phyloP scores from a whole-genome alignment of 2,888 invertebrate species.

The Parasteatoda lunata region DNA sequence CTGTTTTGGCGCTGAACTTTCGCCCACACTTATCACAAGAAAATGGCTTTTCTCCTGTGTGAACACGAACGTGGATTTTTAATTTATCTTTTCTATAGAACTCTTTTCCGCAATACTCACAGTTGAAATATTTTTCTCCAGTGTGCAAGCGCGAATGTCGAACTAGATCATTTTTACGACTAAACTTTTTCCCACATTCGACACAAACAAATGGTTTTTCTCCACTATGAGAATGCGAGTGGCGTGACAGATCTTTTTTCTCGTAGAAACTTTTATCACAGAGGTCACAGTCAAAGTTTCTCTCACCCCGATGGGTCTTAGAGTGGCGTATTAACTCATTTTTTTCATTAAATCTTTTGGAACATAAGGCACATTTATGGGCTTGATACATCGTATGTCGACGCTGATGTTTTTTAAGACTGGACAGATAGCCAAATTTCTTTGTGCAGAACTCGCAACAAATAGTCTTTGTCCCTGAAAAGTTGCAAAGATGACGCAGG shows the following conservation, averaged over 20 bases:
- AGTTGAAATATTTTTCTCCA: constrained; percentile 49
- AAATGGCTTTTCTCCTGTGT: constrained; percentile 58
- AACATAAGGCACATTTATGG: constrained; percentile 22
- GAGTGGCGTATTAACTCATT: constrained; percentile 30
- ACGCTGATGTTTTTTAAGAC: constrained; percentile 32
- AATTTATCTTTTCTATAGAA: constrained; percentile 62
- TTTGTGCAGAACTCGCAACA: constrained; percentile 55
- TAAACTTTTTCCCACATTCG: constrained; percentile 54
- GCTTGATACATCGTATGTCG: constrained; percentile 38
- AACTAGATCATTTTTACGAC: constrained; percentile 56
- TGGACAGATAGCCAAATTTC: constrained; percentile 37
- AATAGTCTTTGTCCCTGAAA: constrained; percentile 27
- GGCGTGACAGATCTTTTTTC: constrained; percentile 47
- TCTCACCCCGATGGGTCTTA: constrained; percentile 24
- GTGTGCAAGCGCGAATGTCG: constrained; percentile 53
- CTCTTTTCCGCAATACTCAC: constrained; percentile 57
- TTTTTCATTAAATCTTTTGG: constrained; percentile 43
- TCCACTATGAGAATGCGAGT: constrained; percentile 50
- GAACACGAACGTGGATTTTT: constrained; percentile 58
- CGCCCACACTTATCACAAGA: constrained; percentile 44
- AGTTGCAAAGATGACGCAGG: constrained; percentile 26
- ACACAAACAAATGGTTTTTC: constrained; percentile 45
- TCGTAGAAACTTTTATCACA: constrained; percentile 55
- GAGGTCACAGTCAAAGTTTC: constrained; percentile 37
- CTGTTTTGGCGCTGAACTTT: constrained; percentile 55